phyloP scores from a whole-genome alignment of 1,140 invertebrate species.

The Polypedilum pembai region DNA sequence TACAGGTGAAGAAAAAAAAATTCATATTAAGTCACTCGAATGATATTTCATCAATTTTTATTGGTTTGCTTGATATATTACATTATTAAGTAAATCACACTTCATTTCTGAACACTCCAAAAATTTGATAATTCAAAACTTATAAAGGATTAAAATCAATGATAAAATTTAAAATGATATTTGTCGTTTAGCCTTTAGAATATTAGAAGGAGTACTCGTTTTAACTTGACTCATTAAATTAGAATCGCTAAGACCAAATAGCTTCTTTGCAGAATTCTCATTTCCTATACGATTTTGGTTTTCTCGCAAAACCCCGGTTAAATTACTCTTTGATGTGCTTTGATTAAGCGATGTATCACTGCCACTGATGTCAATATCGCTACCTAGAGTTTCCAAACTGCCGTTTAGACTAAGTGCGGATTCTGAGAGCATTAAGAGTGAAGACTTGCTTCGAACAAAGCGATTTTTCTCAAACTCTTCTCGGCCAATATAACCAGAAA shows the following conservation, averaged over 20 bases:
- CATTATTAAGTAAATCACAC: neutral
- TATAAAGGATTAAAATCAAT: neutral
- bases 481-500: constrained; percentile 41
- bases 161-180: constrained; percentile 36
- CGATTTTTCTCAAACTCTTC: constrained; percentile 40
- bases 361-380: constrained; percentile 38
- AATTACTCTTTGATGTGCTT: constrained; percentile 38
- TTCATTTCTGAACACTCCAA: neutral
- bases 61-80: neutral
- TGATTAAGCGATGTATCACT: constrained; percentile 34
- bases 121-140: neutral
- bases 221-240: constrained; percentile 11
- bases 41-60: neutral
- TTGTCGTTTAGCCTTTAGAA: constrained; percentile 39
- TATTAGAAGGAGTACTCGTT: neutral
- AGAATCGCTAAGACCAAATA: constrained; percentile 33
- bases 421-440: constrained; percentile 36
- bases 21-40: neutral
- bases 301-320: constrained; percentile 35
- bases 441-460: neutral
- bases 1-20: neutral
- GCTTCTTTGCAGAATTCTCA: constrained; percentile 34
- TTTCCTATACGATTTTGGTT: constrained; percentile 39
- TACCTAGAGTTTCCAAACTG: constrained; percentile 34
- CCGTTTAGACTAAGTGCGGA: constrained; percentile 31